Evolutionary conservation across 2,113 vertebrate genomes (phyloP).

Genomic region (Upupa epops): DNA sequence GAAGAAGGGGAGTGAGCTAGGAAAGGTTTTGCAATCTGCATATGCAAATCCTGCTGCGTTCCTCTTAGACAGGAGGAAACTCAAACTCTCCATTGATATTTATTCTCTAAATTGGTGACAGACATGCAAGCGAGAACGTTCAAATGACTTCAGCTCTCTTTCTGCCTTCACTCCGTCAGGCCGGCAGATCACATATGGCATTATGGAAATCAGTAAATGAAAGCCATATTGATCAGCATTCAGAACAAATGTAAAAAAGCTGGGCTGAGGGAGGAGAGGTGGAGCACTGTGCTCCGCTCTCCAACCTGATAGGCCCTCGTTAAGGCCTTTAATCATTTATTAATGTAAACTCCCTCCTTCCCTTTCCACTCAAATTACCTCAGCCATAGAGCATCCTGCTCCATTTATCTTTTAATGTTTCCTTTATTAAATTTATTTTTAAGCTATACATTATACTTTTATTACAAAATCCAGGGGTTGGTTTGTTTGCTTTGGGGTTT

Average conservation of each 20-base stretch:
- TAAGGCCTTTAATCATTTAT: constrained; percentile 87
- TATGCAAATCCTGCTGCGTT: constrained; percentile 60
- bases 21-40: constrained; percentile 46
- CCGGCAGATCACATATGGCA: constrained; percentile 81
- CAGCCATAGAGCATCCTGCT: constrained; percentile 82
- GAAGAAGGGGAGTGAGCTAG: rapidly evolving
- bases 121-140: constrained; percentile 73
- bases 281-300: constrained; percentile 73
- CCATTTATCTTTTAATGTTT: constrained; percentile 87
- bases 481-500: not conserved
- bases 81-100: constrained; percentile 72
- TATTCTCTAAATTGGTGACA: constrained; percentile 79
- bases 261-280: constrained; percentile 70
- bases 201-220: constrained; percentile 86
- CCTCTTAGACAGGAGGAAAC: constrained; percentile 67
- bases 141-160: constrained; percentile 77
- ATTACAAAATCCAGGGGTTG: constrained; percentile 72
- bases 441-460: constrained; percentile 81
- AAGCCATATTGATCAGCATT: constrained; percentile 86
- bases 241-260: constrained; percentile 82
- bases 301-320: constrained; percentile 82
- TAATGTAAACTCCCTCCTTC: constrained; percentile 81
- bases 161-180: constrained; percentile 78
- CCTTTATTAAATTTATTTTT: constrained; percentile 88
- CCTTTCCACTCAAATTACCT: constrained; percentile 84